Evolutionary conservation across 1,140 invertebrate species (phyloP), one percentile per base, ranked within the genome.

Genomic region (Cydia strobilella): DNA sequence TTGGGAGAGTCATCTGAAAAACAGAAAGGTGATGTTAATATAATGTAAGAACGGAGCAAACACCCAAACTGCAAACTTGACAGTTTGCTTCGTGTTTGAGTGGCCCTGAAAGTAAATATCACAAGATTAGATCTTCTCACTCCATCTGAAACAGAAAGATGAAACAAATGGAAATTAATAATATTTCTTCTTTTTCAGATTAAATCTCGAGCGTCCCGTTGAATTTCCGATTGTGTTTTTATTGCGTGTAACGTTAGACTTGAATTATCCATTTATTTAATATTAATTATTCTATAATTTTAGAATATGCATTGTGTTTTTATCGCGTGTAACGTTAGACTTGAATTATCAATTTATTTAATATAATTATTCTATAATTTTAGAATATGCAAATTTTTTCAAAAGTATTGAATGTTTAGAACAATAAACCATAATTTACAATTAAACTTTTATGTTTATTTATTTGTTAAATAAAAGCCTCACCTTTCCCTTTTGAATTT

Each of bases 1-100:
- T 90, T 89, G 86, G 90, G 90, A 84, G 90, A 93, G 82, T 85
- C 88, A 90, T 90, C 91, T 93, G 93, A 90, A 93, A 93, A 93
- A 86, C 90, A 93, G 86, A 93, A 92, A 90, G 92, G 92, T 93
- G 79, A 92, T 81, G 77, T 93, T 90, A 93, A 82, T 88, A 86
- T 85, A 81, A 69, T 75, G 78, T 84, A 84, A 79, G 80, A 81
- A 75, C 75, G 76, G 77, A 80, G 48, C 82, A 92, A 89, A 91
- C 87, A 91, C 89, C 83, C 89, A 91, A 93, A 93, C 86, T 63
- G 77, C 74, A 81, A 84, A 82, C 81, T 72, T 59, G 35, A 51
- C 48, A 80, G 82, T 81, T 75, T 74, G 63, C 73, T 73, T 79
- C 42, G 59, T 75, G 86, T 88, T 88, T 91, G 89, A 89, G 87